A percentile compares a stretch with the other conserved stretches of the same genome.
These are phyloP conservation scores for Erythrocercus mccallii DNA, from an alignment of 2,113 vertebrate species.

Conservation along the genomic window DNA sequence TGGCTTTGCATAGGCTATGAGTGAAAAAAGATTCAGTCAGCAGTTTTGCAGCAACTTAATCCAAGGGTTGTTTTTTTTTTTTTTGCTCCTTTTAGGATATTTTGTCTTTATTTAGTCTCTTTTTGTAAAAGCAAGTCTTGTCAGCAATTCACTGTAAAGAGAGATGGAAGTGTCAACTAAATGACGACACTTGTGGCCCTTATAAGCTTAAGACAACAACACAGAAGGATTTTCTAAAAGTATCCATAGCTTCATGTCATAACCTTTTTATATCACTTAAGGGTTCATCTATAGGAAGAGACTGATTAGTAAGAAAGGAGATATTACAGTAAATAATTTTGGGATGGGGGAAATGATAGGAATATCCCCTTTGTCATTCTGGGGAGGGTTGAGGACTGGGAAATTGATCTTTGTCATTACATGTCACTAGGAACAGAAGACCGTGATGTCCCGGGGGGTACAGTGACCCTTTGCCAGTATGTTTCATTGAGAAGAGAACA, in stretches of 20 bases:
- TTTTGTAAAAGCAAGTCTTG: background rate
- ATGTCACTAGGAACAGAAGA: background rate
- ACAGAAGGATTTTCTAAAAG: background rate
- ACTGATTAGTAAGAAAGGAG: background rate
- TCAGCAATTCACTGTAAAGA: background rate
- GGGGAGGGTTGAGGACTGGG: background rate
- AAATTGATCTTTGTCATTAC: background rate
- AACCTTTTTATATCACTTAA: background rate
- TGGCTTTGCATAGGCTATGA: background rate
- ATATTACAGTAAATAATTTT: background rate
- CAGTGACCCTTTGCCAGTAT: background rate
- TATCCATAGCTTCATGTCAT: background rate
- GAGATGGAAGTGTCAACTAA: background rate
- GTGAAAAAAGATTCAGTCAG: background rate
- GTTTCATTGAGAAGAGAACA: background rate
- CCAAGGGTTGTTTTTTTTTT: background rate
- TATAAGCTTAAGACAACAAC: background rate
- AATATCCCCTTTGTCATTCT: background rate
- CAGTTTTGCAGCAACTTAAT: background rate
- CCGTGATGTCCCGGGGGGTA: accelerated
- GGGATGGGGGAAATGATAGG: background rate
- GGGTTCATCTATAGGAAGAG: background rate
- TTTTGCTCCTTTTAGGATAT: background rate
- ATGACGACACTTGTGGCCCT: background rate
- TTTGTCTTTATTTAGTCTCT: background rate